These are phyloP conservation scores for Platysternon megacephalum DNA, from an alignment of 2,113 vertebrate species.

Conservation along the genomic window DNA sequence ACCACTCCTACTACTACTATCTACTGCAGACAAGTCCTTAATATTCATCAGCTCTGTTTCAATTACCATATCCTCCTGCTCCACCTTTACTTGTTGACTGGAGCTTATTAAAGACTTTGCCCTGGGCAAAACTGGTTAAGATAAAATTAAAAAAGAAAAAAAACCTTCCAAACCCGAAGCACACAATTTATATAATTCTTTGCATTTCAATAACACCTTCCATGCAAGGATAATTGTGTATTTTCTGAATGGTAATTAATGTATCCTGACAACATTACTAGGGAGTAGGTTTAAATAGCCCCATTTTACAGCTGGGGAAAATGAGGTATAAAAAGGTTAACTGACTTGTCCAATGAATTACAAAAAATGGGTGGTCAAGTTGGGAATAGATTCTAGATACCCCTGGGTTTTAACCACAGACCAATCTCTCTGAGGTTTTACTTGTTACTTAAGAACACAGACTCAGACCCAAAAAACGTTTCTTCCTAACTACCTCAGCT, in stretches of 20 bases:
- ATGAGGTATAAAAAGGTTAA: neutral
- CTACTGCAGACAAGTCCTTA: neutral
- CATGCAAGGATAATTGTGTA: neutral
- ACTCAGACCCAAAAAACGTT: neutral
- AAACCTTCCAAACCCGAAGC: neutral
- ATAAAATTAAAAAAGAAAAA: neutral
- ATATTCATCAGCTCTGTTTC: neutral
- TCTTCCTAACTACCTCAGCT: neutral
- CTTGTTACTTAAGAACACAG: neutral
- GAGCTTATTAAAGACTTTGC: neutral
- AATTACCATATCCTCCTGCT: neutral
- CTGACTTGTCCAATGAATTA: rapidly evolving
- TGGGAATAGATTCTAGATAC: rapidly evolving
- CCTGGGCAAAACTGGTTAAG: neutral
- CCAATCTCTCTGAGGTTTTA: neutral
- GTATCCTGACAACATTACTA: neutral
- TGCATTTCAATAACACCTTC: neutral
- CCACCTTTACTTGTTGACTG: neutral
- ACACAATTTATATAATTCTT: neutral
- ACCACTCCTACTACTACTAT: too few relatives aligned
- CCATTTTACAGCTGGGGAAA: neutral
- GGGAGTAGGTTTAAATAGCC: neutral
- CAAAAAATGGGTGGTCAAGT: neutral
- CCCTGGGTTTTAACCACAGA: neutral
- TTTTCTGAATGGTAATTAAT: neutral